Conservation (phyloP, 2,113 vertebrate species). For the Tachysurus vachellii region DNA sequence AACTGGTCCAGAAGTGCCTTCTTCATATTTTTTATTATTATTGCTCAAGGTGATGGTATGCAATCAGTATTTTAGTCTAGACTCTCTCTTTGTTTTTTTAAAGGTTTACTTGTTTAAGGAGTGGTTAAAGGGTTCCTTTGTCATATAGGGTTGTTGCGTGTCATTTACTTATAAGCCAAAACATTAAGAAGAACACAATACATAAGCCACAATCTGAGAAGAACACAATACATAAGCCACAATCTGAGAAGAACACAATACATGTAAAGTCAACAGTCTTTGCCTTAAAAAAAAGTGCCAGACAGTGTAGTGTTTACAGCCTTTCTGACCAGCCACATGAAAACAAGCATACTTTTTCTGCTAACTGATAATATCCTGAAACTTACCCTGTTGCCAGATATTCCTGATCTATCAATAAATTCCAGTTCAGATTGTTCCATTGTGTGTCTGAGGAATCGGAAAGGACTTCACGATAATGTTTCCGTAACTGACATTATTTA, state of each 20-base stretch:
- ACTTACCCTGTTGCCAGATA: not conserved
- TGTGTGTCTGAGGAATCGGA: not conserved
- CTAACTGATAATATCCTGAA: not conserved
- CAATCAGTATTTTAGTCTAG: conserved; percentile 22
- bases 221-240: too few relatives aligned
- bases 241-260: not conserved
- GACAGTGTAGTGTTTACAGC: conserved; percentile 13
- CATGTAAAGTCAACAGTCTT: not conserved
- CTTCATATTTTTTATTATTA: conserved; percentile 17
- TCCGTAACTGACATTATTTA: not conserved
- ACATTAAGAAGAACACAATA: not conserved
- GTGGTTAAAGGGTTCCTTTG: not conserved
- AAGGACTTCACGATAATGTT: too few relatives aligned
- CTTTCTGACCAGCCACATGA: not conserved
- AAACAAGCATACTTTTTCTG: conserved; percentile 12
- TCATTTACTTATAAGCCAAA: not conserved
- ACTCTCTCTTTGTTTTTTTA: not conserved
- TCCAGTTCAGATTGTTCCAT: not conserved
- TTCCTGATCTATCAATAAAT: conserved; percentile 9
- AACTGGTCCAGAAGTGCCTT: conserved; percentile 66
- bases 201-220: too few relatives aligned
- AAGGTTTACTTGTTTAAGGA: conserved; percentile 8
- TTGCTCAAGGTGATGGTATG: conserved; percentile 29
- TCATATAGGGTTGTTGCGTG: not conserved
- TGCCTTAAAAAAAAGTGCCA: not conserved